Base-by-base conservation (phyloP, 2,888 invertebrate species). In the Drosophila putrida region DNA sequence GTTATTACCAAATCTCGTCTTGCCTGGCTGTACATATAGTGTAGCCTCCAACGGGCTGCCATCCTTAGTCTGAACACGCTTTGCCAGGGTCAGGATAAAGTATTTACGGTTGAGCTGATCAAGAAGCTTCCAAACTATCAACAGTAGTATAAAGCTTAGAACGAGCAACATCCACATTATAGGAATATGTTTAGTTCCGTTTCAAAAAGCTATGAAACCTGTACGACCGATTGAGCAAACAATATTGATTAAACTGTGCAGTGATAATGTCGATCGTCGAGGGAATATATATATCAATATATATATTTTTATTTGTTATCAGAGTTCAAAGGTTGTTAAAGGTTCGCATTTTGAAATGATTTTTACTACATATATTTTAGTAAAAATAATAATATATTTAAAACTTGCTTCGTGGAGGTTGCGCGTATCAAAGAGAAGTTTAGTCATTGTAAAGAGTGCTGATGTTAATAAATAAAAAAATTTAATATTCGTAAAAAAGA, bases 1-100 rank as follows among this genome's bases (percentile, higher is more conserved):
- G 57, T 89, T 91, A 63, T 91, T 91, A 4, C 91, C 91, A 38
- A 91, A 91, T 49, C 65, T 72, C 2, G 91, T 86, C 31, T 53
- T 79, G 15, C 91, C 90, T 5, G 87, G 88, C 33, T 87, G 64
- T 1, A 87, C 66, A 1, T 51, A 73, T 2, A 84, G 82, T 57
- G 84, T 79, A 25, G 78, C 77, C 0, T 86, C 80, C 44, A 91
- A 51, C 8, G 78, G 73, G 53, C 80, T 79, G 10, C 91, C 91
- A 86, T 91, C 90, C n/a, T 62, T 57, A 0, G 90, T 87, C 55
- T 78, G 81, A 0, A 91, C 71, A 4, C 90, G 80, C 46, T 74
- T 82, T 28, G 82, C 77, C 15, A 84, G 5, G 4, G 89, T 67
- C 28, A 90, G 73, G 8, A 91, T 65, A 31, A 63, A 84, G 57